Percentiles rank a stretch among this genome's conserved stretches.
Conservation (phyloP, 2,113 vertebrate genomes). For the Azemiops feae region DNA sequence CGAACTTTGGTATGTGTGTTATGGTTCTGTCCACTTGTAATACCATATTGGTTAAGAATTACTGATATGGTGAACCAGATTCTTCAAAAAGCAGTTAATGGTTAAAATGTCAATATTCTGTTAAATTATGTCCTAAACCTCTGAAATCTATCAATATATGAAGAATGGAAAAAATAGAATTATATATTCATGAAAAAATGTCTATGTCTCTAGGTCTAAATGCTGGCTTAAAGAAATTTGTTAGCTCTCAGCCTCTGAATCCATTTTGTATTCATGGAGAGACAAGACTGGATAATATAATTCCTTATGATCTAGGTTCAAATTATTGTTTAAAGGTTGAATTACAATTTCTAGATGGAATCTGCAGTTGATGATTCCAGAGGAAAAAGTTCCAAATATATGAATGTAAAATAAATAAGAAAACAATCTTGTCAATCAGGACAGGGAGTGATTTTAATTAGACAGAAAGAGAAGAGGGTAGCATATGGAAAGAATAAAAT, state of each 20-base stretch:
- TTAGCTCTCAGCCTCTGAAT: neutral
- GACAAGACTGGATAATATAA: neutral
- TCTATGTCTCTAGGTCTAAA: neutral
- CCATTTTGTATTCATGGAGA: neutral
- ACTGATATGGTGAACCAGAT: neutral
- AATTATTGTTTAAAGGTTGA: neutral
- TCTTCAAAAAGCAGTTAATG: neutral
- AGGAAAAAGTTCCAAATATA: neutral
- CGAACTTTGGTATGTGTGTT: neutral
- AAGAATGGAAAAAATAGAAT: neutral
- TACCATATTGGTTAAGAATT: neutral
- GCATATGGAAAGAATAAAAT: neutral
- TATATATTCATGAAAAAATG: neutral
- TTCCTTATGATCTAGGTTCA: neutral
- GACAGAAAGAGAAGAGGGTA: neutral
- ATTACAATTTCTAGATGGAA: neutral
- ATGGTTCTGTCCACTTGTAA: neutral
- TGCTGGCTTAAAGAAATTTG: neutral
- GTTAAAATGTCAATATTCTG: neutral
- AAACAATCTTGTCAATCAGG: neutral
- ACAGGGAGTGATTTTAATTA: neutral
- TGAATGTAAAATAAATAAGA: neutral
- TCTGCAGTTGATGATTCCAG: neutral
- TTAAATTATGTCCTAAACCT: neutral
- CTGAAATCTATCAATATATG: neutral